phyloP scores from a whole-genome alignment of 35 echinoderm and acorn worm genomes.

The Apostichopus californicus region DNA sequence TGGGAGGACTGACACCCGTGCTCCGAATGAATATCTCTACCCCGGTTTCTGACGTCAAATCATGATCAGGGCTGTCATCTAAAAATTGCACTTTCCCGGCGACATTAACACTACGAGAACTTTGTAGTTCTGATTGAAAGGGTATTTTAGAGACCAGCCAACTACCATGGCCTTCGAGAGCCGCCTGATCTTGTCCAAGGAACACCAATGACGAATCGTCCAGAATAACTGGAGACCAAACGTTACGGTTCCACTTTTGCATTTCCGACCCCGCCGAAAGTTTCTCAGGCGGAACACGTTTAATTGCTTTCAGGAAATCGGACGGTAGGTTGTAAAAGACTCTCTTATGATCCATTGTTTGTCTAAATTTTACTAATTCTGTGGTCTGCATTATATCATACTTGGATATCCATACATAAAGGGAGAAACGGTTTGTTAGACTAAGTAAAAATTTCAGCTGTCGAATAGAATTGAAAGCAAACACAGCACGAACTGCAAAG shows the following conservation, averaged over 20 bases:
- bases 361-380: slow-evolving; percentile 70
- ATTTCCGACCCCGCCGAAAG: slow-evolving; percentile 18
- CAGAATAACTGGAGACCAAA: slow-evolving; percentile 81
- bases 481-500: slow-evolving; percentile 81
- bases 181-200: slow-evolving; percentile 75
- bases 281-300: slow-evolving; percentile 48
- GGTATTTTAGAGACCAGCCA: slow-evolving; percentile 90
- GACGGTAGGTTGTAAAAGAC: slow-evolving; percentile 80
- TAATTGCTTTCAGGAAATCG: slow-evolving; percentile 69
- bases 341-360: slow-evolving; percentile 78
- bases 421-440: slow-evolving; percentile 72
- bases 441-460: slow-evolving; percentile 90
- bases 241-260: slow-evolving; percentile 66
- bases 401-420: slow-evolving; percentile 74
- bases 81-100: slow-evolving; percentile 81
- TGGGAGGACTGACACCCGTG: slow-evolving; percentile 82
- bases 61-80: neutral
- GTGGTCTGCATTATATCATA: slow-evolving; percentile 76
- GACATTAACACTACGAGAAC: slow-evolving; percentile 58
- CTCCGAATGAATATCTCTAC: slow-evolving; percentile 74
- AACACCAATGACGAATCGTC: slow-evolving; percentile 75
- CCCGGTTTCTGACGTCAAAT: slow-evolving; percentile 35
- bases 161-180: slow-evolving; percentile 71
- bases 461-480: slow-evolving; percentile 63
- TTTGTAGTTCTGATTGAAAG: slow-evolving; percentile 67